Conservation (phyloP, 92 coral and sea anemone species). For the Ricordea florida region DNA sequence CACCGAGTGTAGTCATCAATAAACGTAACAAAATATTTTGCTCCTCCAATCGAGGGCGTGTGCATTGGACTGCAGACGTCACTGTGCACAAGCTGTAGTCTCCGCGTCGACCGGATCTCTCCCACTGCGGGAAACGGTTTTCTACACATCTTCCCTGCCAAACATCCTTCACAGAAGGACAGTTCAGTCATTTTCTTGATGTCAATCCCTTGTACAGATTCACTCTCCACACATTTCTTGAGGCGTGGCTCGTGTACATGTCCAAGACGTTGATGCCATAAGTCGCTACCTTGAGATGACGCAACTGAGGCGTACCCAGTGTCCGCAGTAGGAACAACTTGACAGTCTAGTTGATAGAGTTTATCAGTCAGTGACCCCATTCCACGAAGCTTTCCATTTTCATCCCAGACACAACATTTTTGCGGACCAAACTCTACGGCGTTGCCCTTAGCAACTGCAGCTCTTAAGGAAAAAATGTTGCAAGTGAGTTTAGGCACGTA, state of each 20-base stretch:
- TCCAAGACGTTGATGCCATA: slow-evolving; percentile 54
- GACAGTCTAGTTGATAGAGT: slow-evolving; percentile 56
- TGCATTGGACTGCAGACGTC: no score
- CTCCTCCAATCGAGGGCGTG: no score
- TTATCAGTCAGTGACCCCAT: slow-evolving; percentile 51
- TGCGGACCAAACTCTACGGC: slow-evolving; percentile 58
- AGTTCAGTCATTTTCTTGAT: no score
- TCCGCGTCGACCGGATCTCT: no score
- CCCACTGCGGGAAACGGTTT: no score
- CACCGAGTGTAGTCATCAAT: no score
- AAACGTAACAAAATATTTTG: no score
- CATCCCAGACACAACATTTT: slow-evolving; percentile 52
- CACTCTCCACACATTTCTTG: slow-evolving; percentile 29
- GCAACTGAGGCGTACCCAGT: slow-evolving; percentile 33
- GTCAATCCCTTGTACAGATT: no score
- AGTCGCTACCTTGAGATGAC: slow-evolving; percentile 13
- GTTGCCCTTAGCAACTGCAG: slow-evolving; percentile 58
- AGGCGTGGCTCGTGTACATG: slow-evolving; percentile 43
- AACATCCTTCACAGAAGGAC: no score
- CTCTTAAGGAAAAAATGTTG: slow-evolving; percentile 57
- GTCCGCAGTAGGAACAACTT: slow-evolving; percentile 37
- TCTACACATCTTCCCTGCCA: no score
- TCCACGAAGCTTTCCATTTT: slow-evolving; percentile 54
- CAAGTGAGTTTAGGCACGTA: slow-evolving; percentile 62
- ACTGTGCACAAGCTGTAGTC: no score